Evolutionary conservation across 2,888 invertebrate genomes (phyloP).

Genomic region (Phymatocera aterrima): DNA sequence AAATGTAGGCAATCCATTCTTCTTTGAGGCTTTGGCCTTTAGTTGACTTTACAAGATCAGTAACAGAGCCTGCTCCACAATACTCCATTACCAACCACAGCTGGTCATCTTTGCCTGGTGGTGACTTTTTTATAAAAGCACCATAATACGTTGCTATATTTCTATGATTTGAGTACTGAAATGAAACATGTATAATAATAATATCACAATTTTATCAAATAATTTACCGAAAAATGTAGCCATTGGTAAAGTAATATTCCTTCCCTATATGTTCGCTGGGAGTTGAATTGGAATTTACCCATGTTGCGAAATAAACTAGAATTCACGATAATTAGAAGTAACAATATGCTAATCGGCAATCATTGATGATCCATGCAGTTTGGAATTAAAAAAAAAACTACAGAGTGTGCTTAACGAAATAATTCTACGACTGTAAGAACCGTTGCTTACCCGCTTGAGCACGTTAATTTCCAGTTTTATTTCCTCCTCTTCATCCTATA

Average conservation of each 20-base stretch:
- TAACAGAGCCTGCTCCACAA: constrained; percentile 98
- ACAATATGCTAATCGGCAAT: not conserved
- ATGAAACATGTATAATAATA: constrained; percentile 35
- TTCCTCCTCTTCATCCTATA: constrained; percentile 98
- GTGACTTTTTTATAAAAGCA: constrained; percentile 99
- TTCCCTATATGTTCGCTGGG: not conserved
- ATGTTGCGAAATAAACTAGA: not conserved
- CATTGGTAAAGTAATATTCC: not conserved
- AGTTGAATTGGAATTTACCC: not conserved
- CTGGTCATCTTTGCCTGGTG: constrained; percentile 99
- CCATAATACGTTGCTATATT: constrained; percentile 99
- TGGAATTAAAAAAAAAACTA: not conserved
- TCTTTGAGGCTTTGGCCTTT: constrained; percentile 99
- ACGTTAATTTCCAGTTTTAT: constrained; percentile 99
- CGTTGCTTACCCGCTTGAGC: constrained; percentile 86
- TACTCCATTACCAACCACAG: constrained; percentile 99
- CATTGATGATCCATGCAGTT: not conserved
- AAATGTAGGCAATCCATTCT: constrained; percentile 99
- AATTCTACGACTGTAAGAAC: not conserved
- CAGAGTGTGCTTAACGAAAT: not conserved
- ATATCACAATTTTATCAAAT: not conserved
- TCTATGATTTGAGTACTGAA: constrained; percentile 96
- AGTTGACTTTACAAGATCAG: constrained; percentile 99
- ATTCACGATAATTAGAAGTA: not conserved
- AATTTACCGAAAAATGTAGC: not conserved